Evolutionary conservation across 2,797 vertebrate species (phyloP), one percentile per base, ranked within the genome.

Genomic region (Anguilla megastoma): DNA sequence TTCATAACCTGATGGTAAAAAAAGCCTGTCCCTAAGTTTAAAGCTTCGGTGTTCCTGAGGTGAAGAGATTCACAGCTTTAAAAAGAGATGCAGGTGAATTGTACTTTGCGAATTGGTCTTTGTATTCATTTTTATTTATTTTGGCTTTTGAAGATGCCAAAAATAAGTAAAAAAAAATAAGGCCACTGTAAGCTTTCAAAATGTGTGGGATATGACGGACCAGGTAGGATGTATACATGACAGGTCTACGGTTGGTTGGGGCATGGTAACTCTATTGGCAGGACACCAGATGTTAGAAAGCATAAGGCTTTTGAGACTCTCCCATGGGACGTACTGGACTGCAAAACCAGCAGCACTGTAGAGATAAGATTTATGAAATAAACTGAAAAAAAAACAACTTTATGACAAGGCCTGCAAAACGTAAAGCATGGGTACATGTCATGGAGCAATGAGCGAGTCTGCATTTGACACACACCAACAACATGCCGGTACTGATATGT

Each of bases 331-430:
- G 45, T 58, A 74, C 74, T 18, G 18, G 52, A 87, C 84, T 66
- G 88, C 84, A 66, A 18, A 41, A 33, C 80, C 63, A 85, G 60
- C 69, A 85, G 21, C n/a, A 54, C 18, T 10, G 12, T 85, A 58
- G 10, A 45, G n/a, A 30, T 9, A 74, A 63, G 21, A 48, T 54
- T 41, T 18, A 52, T 88, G 9, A 24, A 58, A 86, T 6, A 84
- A 87, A 86, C 89, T 66, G 90, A 88, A 58, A 76, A 0, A 83
- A 90, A 88, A 85, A 90, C 41, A 0, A 45, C 41, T 45, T 45
- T 92, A 91, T 90, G 92, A 89, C 86, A 50, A 80, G 87, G 87
- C 86, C 33, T 76, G 83, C 84, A 89, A 90, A 90, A 91, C 18
- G n/a, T 50, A 18, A 82, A 45, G 79, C 48, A 83, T 14, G 60